These are phyloP conservation scores for Parnassius smintheus DNA, from an alignment of 2,888 invertebrate species.

Conservation along the genomic window DNA sequence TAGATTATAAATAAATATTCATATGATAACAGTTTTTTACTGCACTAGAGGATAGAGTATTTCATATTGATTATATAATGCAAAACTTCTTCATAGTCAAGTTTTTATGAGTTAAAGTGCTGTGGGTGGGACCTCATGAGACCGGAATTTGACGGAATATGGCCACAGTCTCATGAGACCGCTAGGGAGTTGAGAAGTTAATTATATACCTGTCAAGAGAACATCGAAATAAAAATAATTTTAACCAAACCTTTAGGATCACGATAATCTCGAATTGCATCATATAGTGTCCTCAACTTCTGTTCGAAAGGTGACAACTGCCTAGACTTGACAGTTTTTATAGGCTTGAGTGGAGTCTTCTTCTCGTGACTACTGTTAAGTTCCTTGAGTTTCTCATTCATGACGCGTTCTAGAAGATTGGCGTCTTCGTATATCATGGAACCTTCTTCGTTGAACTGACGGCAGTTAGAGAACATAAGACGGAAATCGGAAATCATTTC, in stretches of 20 bases:
- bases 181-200: too few relatives aligned
- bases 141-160: too few relatives aligned
- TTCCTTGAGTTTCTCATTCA: conserved; percentile 91
- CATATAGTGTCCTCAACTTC: conserved; percentile 92
- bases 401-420: conserved; percentile 90
- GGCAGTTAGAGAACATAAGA: conserved; percentile 98
- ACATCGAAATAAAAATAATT: background rate
- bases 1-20: too few relatives aligned
- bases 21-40: too few relatives aligned
- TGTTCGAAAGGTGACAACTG: conserved; percentile 83
- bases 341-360: conserved; percentile 77
- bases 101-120: too few relatives aligned
- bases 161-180: too few relatives aligned
- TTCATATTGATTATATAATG: too few relatives aligned
- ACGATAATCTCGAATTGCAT: conserved; percentile 93
- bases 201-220: too few relatives aligned
- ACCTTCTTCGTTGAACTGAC: conserved; percentile 96
- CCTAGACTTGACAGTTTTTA: conserved; percentile 63
- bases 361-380: conserved; percentile 81
- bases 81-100: too few relatives aligned
- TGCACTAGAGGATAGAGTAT: too few relatives aligned
- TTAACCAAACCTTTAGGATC: conserved; percentile 64
- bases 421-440: conserved; percentile 98
- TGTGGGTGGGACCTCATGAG: too few relatives aligned
- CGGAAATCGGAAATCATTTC: conserved; percentile 93